phyloP scores from a whole-genome alignment of 2,888 invertebrate species.

The Epinotia nisella region DNA sequence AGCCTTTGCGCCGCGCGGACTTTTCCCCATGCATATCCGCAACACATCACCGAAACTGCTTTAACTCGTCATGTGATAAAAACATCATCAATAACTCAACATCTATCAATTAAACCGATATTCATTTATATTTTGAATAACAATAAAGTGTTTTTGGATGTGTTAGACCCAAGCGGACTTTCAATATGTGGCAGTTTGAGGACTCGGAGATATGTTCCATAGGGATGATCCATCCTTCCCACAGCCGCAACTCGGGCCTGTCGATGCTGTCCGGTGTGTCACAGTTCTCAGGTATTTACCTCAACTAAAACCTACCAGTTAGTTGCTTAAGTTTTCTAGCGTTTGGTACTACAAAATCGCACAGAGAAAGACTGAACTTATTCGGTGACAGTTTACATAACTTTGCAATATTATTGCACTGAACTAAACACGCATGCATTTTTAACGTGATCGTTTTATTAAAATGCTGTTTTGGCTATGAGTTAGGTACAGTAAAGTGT shows the following conservation, averaged over 20 bases:
- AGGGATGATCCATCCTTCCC: conserved; percentile 90
- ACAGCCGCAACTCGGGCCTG: conserved; percentile 89
- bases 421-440: not conserved
- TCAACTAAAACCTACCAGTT: not conserved
- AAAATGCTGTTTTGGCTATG: not conserved
- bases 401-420: not conserved
- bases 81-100: conserved; percentile 36
- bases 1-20: conserved; percentile 70
- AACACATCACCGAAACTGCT: conserved; percentile 65
- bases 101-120: conserved; percentile 41
- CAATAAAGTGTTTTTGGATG: conserved; percentile 34
- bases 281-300: conserved; percentile 74
- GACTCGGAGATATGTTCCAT: conserved; percentile 93
- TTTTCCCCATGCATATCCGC: conserved; percentile 61
- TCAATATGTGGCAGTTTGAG: conserved; percentile 87
- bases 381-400: not conserved
- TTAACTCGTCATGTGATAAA: conserved; percentile 63
- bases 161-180: conserved; percentile 18
- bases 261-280: conserved; percentile 78
- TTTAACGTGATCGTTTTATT: not conserved
- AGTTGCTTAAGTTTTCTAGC: not conserved
- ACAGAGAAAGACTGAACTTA: not conserved
- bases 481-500: not conserved
- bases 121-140: conserved; percentile 13
- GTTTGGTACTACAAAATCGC: not conserved